A percentile compares a stretch with the other conserved stretches of the same genome.
These are phyloP conservation scores for Apodemia hepburni DNA, from an alignment of 2,888 invertebrate species.

Conservation along the genomic window DNA sequence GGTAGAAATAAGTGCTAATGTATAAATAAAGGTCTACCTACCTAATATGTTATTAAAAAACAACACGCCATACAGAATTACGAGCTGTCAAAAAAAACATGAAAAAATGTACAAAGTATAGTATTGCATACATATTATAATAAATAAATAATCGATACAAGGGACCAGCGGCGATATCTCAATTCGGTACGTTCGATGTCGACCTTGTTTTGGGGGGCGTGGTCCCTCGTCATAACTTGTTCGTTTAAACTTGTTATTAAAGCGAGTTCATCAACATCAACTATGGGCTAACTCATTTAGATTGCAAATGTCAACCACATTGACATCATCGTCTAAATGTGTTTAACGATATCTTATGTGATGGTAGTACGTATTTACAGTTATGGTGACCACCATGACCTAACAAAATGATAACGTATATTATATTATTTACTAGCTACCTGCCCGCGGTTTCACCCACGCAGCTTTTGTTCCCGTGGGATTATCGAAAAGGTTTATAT, in stretches of 20 bases:
- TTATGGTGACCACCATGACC: not conserved
- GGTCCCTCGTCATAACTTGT: constrained; percentile 43
- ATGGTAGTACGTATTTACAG: not conserved
- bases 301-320: not conserved
- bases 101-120: not conserved
- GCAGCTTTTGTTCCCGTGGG: too few species aligned
- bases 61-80: too few species aligned
- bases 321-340: not conserved
- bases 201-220: constrained; percentile 43
- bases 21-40: too few species aligned
- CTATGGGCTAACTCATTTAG: constrained; percentile 3
- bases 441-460: too few species aligned
- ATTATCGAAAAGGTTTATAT: too few species aligned
- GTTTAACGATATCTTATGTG: not conserved
- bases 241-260: not conserved
- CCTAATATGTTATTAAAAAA: too few species aligned
- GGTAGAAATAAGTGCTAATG: too few species aligned
- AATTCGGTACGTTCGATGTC: constrained; percentile 16
- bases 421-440: too few species aligned
- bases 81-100: too few species aligned
- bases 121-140: not conserved
- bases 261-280: constrained; percentile 6
- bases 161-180: constrained; percentile 7
- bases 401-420: too few species aligned
- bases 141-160: constrained; percentile 1